Conservation (phyloP, 1,140 invertebrate genomes). For the Druon quercuslanigerum region DNA sequence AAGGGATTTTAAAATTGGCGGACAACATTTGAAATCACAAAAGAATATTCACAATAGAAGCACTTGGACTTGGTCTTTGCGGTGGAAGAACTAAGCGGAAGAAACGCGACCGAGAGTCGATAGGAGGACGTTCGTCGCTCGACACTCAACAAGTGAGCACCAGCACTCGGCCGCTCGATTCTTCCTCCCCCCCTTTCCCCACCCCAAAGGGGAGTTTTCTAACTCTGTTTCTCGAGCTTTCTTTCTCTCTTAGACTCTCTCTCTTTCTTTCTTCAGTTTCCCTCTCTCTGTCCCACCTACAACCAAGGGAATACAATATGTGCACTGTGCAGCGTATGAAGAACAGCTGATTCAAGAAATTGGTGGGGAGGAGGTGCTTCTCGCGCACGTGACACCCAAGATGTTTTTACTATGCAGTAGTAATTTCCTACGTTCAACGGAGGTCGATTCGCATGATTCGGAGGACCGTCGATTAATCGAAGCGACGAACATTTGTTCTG, state of each 20-base stretch:
- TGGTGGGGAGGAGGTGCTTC: constrained; percentile 39
- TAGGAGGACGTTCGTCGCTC: constrained; percentile 54
- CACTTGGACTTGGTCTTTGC: not conserved
- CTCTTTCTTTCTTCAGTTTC: not conserved
- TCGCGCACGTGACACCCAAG: constrained; percentile 44
- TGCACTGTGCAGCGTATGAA: constrained; percentile 41
- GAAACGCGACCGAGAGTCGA: constrained; percentile 28
- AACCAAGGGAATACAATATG: constrained; percentile 3
- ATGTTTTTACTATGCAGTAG: constrained; percentile 32
- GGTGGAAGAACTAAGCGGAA: not conserved
- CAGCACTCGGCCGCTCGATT: constrained; percentile 56
- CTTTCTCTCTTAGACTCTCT: constrained; percentile 2
- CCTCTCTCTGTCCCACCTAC: constrained; percentile 5
- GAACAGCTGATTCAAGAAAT: constrained; percentile 44
- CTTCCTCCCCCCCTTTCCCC: constrained; percentile 43
- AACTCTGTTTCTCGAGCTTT: constrained; percentile 14
- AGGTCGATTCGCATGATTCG: not conserved
- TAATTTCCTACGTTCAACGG: constrained; percentile 1
- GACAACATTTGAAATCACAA: no score
- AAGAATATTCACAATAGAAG: not conserved
- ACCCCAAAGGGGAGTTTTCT: constrained; percentile 13
- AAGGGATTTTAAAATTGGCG: no score
- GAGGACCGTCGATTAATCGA: constrained; percentile 9
- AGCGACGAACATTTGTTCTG: not conserved
- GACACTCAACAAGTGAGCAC: constrained; percentile 74